Conservation (phyloP, 2,888 invertebrate species). For the Drosophila fulvimacula region DNA sequence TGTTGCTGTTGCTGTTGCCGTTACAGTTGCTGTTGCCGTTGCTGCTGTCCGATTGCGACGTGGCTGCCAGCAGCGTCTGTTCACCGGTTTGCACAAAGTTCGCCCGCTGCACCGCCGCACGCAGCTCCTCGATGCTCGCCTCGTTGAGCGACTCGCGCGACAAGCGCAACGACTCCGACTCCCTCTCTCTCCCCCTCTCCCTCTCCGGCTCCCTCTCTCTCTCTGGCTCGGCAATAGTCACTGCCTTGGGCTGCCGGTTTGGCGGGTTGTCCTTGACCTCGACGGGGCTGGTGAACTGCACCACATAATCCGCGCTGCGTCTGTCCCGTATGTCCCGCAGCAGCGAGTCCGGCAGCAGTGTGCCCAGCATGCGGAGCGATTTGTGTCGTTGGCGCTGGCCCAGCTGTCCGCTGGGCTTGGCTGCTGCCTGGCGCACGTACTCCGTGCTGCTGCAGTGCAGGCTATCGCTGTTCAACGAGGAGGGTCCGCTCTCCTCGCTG, state of each 20-base stretch:
- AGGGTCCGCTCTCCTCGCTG: constrained; percentile 88
- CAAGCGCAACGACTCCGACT: constrained; percentile 35
- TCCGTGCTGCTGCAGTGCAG: constrained; percentile 88
- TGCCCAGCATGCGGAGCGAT: constrained; percentile 64
- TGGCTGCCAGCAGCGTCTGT: constrained; percentile 23
- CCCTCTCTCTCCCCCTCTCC: constrained; percentile 2
- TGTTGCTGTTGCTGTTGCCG: constrained; percentile 11
- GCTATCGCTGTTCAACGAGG: constrained; percentile 91
- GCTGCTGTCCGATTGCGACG: constrained; percentile 25
- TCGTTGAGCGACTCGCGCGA: constrained; percentile 68
- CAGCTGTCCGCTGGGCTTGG: constrained; percentile 64
- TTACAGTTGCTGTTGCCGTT: constrained; percentile 11
- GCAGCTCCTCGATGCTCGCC: constrained; percentile 73
- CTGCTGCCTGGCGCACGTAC: constrained; percentile 85
- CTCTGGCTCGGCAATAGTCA: background rate
- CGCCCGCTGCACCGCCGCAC: constrained; percentile 69
- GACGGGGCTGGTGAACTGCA: constrained; percentile 54
- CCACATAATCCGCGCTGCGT: constrained; percentile 63
- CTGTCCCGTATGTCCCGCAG: constrained; percentile 90
- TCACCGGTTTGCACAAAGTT: constrained; percentile 76
- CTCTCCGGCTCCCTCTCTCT: background rate
- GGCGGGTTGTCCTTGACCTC: constrained; percentile 56
- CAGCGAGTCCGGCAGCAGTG: constrained; percentile 87
- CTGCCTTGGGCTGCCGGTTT: constrained; percentile 24
- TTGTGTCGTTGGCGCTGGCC: constrained; percentile 72